A percentile compares a stretch with the other conserved stretches of the same genome.
Conservation (phyloP, 2,797 vertebrate genomes). For the Apogon hyalosoma region DNA sequence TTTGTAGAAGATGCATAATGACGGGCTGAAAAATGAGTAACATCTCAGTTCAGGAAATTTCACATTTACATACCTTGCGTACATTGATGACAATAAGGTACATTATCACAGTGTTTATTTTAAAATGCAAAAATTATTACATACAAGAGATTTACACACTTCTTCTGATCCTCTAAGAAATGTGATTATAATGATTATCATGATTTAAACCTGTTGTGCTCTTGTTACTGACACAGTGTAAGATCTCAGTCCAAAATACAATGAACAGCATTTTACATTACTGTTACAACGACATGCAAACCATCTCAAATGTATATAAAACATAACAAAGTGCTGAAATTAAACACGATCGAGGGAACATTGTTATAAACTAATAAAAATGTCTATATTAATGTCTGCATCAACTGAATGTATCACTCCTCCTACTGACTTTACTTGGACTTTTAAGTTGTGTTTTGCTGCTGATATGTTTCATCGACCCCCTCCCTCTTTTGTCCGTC, state of each 20-base stretch:
- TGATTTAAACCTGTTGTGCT: not conserved
- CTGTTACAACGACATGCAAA: too few relatives aligned
- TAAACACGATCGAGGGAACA: too few relatives aligned
- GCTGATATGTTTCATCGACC: conserved; percentile 54
- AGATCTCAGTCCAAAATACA: not conserved
- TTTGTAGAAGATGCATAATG: not conserved
- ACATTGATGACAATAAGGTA: not conserved
- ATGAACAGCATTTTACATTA: not conserved
- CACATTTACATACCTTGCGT: not conserved
- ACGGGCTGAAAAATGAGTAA: not conserved
- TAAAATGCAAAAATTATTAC: conserved; percentile 22
- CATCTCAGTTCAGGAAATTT: not conserved
- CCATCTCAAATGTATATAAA: too few relatives aligned
- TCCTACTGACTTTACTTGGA: conserved; percentile 71
- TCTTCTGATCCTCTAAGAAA: not conserved
- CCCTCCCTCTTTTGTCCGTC: conserved; percentile 56
- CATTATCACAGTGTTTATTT: conserved; percentile 29
- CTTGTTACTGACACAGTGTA: too few relatives aligned
- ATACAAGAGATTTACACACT: conserved; percentile 9
- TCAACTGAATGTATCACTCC: conserved; percentile 61
- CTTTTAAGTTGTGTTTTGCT: conserved; percentile 74
- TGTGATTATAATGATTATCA: not conserved
- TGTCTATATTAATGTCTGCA: not conserved
- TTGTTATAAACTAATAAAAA: not conserved
- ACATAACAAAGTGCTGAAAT: too few relatives aligned